A percentile compares a stretch with the other conserved stretches of the same genome.
phyloP scores from a whole-genome alignment of 2,888 invertebrate species.

The Agonopterix arenella region DNA sequence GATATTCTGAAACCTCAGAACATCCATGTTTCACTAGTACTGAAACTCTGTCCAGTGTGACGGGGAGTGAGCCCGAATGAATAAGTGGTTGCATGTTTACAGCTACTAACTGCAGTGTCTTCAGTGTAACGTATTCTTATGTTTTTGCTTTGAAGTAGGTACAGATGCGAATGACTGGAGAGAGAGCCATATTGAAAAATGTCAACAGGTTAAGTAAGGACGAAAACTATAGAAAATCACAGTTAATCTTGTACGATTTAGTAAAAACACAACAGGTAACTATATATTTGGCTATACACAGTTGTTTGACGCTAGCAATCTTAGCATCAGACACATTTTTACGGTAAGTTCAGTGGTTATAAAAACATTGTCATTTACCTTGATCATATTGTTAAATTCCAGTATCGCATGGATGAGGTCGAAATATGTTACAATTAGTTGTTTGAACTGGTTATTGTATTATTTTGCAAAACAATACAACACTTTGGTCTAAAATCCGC shows the following conservation, averaged over 20 bases:
- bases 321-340: conserved; percentile 3
- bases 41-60: no score
- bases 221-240: background rate
- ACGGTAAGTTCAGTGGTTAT: conserved; percentile 1
- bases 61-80: no score
- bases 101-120: no score
- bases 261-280: no score
- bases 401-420: background rate
- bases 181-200: conserved; percentile 64
- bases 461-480: conserved; percentile 19
- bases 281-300: no score
- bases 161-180: conserved; percentile 26
- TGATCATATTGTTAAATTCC: conserved; percentile 34
- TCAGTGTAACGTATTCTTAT: background rate
- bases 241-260: background rate
- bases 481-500: conserved; percentile 39
- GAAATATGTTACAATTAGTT: conserved; percentile 1
- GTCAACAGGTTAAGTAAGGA: conserved; percentile 34
- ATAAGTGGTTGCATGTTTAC: no score
- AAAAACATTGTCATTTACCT: conserved; percentile 34
- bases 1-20: no score
- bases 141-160: background rate
- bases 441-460: conserved; percentile 5
- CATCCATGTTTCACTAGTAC: no score
- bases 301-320: conserved; percentile 2